phyloP scores from a whole-genome alignment of 2,888 invertebrate species.

The Rhodophaea formosa region DNA sequence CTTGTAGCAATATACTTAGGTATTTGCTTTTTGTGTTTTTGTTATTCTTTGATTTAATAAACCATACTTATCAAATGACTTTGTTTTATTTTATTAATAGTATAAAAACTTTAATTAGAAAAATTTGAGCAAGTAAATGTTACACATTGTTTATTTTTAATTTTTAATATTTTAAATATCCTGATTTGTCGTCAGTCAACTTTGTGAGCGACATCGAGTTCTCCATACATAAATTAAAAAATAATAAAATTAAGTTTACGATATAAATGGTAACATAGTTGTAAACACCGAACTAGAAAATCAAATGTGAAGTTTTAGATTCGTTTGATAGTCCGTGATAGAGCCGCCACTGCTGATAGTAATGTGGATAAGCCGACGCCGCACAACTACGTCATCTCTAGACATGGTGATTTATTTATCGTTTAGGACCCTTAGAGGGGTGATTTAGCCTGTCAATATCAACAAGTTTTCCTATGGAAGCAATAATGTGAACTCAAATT shows the following conservation, averaged over 20 bases:
- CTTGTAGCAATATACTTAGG: no score
- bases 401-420: no score
- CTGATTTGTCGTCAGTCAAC: constrained; percentile 1
- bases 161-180: not conserved
- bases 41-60: no score
- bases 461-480: no score
- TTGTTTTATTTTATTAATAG: no score
- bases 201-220: not conserved
- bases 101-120: no score
- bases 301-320: constrained; percentile 66
- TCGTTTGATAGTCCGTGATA: constrained; percentile 52
- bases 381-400: no score
- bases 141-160: not conserved
- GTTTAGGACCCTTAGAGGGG: no score
- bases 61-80: no score
- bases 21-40: no score
- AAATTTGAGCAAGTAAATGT: no score
- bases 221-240: constrained; percentile 45
- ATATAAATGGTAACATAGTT: constrained; percentile 74
- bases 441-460: no score
- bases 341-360: constrained; percentile 26
- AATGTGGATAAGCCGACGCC: constrained; percentile 43
- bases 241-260: constrained; percentile 71
- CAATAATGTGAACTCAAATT: not conserved
- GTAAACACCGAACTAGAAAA: constrained; percentile 73